A percentile compares a stretch with the other conserved stretches of the same genome.
These are phyloP conservation scores for Cinara cedri DNA, from an alignment of 2,888 invertebrate species.

Conservation along the genomic window DNA sequence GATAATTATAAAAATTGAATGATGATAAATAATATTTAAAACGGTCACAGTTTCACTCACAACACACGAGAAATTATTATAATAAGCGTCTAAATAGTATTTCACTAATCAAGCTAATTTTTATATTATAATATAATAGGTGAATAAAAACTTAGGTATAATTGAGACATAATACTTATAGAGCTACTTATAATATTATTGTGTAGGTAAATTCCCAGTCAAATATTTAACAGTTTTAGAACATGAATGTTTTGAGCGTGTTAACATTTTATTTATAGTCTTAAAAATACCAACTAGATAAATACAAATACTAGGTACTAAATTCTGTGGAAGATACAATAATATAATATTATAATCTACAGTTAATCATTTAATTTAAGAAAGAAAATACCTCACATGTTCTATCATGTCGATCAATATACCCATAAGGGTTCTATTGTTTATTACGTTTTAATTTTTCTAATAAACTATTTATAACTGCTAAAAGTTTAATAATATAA, in stretches of 20 bases:
- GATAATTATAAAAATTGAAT: too few relatives aligned
- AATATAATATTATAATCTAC: constrained; percentile 3
- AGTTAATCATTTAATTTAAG: neutral
- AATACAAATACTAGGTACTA: neutral
- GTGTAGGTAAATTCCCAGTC: neutral
- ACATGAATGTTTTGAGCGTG: constrained; percentile 13
- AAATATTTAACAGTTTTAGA: neutral
- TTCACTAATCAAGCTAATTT: neutral
- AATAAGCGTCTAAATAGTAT: neutral
- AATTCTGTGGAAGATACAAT: neutral
- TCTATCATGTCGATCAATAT: neutral
- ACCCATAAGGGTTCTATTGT: too few relatives aligned
- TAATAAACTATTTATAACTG: too few relatives aligned
- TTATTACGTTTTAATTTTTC: too few relatives aligned
- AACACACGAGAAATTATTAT: too few relatives aligned
- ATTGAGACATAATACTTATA: neutral
- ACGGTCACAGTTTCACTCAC: too few relatives aligned
- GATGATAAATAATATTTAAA: too few relatives aligned
- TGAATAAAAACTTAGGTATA: neutral
- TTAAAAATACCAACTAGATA: neutral
- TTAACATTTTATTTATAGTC: neutral
- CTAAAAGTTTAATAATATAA: too few relatives aligned
- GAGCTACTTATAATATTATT: neutral
- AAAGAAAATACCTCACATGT: neutral
- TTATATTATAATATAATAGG: neutral